A percentile compares a stretch with the other conserved stretches of the same genome.
Conservation (phyloP, 2,113 vertebrate species). For the Percina caprodes region DNA sequence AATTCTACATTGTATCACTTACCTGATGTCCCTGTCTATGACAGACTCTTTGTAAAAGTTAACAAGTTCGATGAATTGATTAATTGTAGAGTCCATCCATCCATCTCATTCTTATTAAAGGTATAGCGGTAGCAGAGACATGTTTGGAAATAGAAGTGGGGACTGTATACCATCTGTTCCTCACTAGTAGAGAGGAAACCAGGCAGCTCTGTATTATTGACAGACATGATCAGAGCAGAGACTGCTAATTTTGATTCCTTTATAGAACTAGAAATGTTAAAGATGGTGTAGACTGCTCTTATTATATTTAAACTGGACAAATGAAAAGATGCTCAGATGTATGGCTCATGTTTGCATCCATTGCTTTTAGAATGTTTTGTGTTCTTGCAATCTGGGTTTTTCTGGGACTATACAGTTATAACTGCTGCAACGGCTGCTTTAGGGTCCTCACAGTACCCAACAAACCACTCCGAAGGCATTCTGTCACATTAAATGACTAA, state of each 20-base stretch:
- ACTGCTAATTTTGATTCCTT: constrained; percentile 5
- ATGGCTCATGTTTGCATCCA: constrained; percentile 2
- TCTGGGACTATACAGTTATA: neutral
- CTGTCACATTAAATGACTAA: neutral
- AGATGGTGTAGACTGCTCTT: neutral
- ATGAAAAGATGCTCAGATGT: neutral
- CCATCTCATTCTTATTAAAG: constrained; percentile 9
- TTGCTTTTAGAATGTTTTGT: neutral
- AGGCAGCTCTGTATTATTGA: constrained; percentile 22
- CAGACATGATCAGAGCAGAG: constrained; percentile 10
- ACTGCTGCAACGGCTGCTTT: neutral
- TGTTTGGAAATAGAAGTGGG: constrained; percentile 17
- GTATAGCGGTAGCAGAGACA: constrained; percentile 8
- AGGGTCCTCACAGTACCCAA: neutral
- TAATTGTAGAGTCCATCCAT: constrained; percentile 15
- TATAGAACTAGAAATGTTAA: neutral
- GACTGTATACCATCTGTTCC: constrained; percentile 34
- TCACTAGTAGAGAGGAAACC: constrained; percentile 26
- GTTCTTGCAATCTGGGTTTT: neutral
- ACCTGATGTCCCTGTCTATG: neutral
- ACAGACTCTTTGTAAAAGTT: constrained; percentile 1
- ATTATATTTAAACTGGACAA: neutral
- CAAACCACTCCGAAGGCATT: neutral
- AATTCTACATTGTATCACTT: neutral
- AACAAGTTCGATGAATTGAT: constrained; percentile 15